Base-by-base conservation (phyloP, 2,888 invertebrate genomes). In the Pristionchus exspectatus region DNA sequence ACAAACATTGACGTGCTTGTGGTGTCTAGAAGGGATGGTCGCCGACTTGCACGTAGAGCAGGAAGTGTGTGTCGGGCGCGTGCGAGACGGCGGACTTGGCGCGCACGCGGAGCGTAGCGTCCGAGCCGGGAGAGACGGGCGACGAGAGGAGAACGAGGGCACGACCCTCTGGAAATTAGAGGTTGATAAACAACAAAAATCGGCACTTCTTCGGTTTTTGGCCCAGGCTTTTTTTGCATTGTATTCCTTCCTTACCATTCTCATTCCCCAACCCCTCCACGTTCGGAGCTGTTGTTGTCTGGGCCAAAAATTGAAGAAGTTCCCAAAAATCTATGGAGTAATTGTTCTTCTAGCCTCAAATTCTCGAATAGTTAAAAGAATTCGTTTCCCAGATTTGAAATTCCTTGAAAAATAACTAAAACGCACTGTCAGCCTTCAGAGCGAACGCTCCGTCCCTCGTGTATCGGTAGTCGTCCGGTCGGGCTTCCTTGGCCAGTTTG, bases 11-110 rank as follows among this genome's bases (percentile, higher is more conserved):
- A 77, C 77, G 77, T 21, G 30, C 12, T 44, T 77, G 10, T 0
- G 12, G 44, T 44, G 77, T 24, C 44, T 66, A 93, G 90, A 92
- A 93, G 54, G 92, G 92, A 87, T 91, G 91, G 27, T 92, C 91
- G 12, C 93, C 93, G 54, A 93, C 93, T 90, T 92, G 91, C 59
- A 93, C 91, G 77, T 92, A 90, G n/a, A 93, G 90, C 7, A 93
- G 90, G 92, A 93, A 93, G 66, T 92, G 92, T 2, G 92, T 92
- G 88, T 93, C 93, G 66, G 92, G 92, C 7, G 92, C 90, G 50
- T 91, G 84, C 21, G 90, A 33, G 38, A 89, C 90, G 38, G 90
- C 91, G 30, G 91, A 91, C 69, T 91, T 90, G 7, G 93, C 93
- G 69, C 91, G 90, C 5, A 92, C 93, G 27, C 91, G 87, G 10